phyloP scores from a whole-genome alignment of 2,888 invertebrate genomes.

The Macaria notata region DNA sequence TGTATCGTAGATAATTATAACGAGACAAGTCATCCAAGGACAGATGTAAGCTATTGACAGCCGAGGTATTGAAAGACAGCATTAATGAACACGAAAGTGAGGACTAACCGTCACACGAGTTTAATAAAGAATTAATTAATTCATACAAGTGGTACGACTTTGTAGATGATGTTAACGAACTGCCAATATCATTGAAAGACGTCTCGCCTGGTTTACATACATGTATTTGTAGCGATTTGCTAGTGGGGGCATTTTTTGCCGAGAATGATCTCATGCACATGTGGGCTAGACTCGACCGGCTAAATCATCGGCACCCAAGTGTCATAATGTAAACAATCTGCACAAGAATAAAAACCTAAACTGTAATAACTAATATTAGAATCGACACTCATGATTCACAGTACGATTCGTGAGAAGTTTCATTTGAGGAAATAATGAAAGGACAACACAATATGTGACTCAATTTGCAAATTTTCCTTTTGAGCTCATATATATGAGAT shows the following conservation, averaged over 20 bases:
- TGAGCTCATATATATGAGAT: slow-evolving; percentile 21
- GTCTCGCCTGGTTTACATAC: slow-evolving; percentile 15
- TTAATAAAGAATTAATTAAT: too few relatives aligned
- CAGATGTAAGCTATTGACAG: not conserved
- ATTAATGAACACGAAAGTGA: too few relatives aligned
- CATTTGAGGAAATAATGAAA: slow-evolving; percentile 15
- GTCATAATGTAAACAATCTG: slow-evolving; percentile 31
- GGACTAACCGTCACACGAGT: too few relatives aligned
- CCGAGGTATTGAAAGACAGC: not conserved
- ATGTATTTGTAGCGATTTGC: slow-evolving; percentile 17
- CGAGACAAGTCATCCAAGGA: slow-evolving; percentile 4
- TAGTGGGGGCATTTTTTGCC: slow-evolving; percentile 41
- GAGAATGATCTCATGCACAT: slow-evolving; percentile 52
- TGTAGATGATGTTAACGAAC: slow-evolving; percentile 6
- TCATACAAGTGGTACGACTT: not conserved
- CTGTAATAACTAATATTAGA: slow-evolving; percentile 2
- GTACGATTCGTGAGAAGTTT: not conserved
- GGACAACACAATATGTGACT: slow-evolving; percentile 13
- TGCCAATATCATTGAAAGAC: slow-evolving; percentile 12
- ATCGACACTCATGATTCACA: slow-evolving; percentile 11
- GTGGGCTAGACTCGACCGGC: slow-evolving; percentile 44
- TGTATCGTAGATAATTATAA: not conserved
- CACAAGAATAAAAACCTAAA: slow-evolving; percentile 9
- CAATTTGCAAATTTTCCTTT: slow-evolving; percentile 18
- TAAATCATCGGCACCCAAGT: slow-evolving; percentile 19